Evolutionary conservation across 2,888 invertebrate genomes (phyloP).

Genomic region (Tetrapedia diversipes): DNA sequence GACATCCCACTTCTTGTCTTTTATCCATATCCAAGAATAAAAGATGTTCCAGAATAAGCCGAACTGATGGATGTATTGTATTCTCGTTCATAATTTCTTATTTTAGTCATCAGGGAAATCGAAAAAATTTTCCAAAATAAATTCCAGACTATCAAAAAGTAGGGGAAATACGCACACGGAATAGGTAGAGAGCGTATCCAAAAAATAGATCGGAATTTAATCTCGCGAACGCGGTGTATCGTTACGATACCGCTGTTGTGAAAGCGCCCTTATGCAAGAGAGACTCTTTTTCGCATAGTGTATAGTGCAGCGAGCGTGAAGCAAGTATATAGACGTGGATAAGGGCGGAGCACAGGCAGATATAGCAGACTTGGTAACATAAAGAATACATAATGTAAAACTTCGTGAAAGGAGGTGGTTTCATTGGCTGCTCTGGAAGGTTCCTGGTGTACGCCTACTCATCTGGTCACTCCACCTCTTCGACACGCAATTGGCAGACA

Average conservation of each 20-base stretch:
- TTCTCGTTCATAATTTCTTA: too few species aligned
- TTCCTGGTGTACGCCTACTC: conserved; percentile 78
- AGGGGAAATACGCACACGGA: neutral
- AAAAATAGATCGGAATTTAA: conserved; percentile 28
- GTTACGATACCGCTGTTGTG: conserved; percentile 25
- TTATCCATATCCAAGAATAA: neutral
- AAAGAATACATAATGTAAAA: conserved; percentile 80
- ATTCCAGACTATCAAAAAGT: neutral
- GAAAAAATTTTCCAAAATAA: neutral
- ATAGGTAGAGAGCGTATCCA: neutral
- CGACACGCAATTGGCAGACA: conserved; percentile 75
- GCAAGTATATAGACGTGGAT: conserved; percentile 47
- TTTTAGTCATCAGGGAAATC: too few species aligned
- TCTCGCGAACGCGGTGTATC: conserved; percentile 9
- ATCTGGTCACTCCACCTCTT: conserved; percentile 77
- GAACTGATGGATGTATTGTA: neutral
- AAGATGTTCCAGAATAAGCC: neutral
- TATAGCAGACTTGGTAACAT: conserved; percentile 80
- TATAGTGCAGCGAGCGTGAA: conserved; percentile 34
- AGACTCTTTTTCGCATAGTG: conserved; percentile 41
- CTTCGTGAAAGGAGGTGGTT: conserved; percentile 76
- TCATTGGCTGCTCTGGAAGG: conserved; percentile 75
- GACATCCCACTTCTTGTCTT: neutral
- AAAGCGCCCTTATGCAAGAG: conserved; percentile 51
- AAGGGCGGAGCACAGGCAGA: conserved; percentile 80